Percentiles rank a stretch among this genome's conserved stretches.
phyloP scores from a whole-genome alignment of 1,140 invertebrate genomes.

The Hyposmocoma kahamanoa region DNA sequence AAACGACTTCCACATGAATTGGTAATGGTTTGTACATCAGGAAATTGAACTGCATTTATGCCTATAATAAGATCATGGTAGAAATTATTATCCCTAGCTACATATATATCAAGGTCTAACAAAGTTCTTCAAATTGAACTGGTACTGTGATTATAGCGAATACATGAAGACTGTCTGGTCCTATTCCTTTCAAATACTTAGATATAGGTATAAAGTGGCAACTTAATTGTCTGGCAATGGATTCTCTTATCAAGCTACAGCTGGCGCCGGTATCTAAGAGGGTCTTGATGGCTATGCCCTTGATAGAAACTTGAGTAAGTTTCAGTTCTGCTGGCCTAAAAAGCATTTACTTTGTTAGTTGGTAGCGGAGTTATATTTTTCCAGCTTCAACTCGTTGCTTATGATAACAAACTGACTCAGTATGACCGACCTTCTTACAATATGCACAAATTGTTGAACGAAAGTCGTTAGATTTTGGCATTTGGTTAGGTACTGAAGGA shows the following conservation, averaged over 20 bases:
- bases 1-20: not conserved
- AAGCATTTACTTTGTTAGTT: not conserved
- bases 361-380: not conserved
- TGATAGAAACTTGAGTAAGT: not conserved
- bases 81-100: not conserved
- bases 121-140: not conserved
- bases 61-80: not conserved
- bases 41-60: not conserved
- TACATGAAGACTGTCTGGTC: not conserved
- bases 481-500: not conserved
- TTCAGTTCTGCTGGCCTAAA: constrained; percentile 1
- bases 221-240: not conserved
- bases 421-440: constrained; percentile 5
- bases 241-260: not conserved
- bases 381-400: not conserved
- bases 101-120: not conserved
- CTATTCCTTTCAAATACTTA: not conserved
- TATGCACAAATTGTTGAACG: constrained; percentile 1
- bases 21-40: not conserved
- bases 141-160: not conserved
- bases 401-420: not conserved
- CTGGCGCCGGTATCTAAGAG: not conserved
- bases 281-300: not conserved
- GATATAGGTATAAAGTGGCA: not conserved
- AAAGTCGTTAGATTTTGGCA: not conserved